phyloP scores from a whole-genome alignment of 2,113 vertebrate genomes.

The Scalopus aquaticus region DNA sequence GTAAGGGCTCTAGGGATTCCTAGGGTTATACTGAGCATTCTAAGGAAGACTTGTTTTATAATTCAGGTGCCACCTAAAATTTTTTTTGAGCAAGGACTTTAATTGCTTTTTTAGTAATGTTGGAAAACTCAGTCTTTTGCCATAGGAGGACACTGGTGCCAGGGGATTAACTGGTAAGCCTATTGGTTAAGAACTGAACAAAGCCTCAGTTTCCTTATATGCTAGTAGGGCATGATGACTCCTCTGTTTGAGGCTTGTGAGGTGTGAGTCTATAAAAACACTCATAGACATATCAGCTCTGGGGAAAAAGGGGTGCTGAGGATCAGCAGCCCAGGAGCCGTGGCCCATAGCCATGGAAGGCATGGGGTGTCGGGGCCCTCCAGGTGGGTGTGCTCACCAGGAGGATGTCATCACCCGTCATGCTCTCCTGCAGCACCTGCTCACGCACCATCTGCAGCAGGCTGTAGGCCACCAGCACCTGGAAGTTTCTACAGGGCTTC shows the following conservation, averaged over 20 bases:
- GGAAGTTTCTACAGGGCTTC: slow-evolving; percentile 75
- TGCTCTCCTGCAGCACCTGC: slow-evolving; percentile 61
- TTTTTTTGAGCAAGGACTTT: not conserved
- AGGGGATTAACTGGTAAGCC: not conserved
- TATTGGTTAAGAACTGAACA: not conserved
- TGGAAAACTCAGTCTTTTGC: not conserved
- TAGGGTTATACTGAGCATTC: not conserved
- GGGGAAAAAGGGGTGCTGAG: no score
- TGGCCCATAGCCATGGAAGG: not conserved
- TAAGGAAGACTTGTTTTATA: not conserved
- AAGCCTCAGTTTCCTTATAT: not conserved
- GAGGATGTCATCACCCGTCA: slow-evolving; percentile 49
- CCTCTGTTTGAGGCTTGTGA: not conserved
- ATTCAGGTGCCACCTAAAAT: not conserved
- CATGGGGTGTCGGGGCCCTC: no score
- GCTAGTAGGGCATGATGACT: not conserved
- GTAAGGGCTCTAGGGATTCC: not conserved
- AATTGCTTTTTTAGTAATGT: not conserved
- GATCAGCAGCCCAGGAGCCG: not conserved
- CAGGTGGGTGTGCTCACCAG: slow-evolving; percentile 19
- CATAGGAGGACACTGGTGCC: not conserved
- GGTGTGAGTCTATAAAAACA: no score
- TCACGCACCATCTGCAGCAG: slow-evolving; percentile 76
- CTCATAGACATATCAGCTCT: no score
- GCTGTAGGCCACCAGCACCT: slow-evolving; percentile 79